Percentiles rank a stretch among this genome's conserved stretches.
These are phyloP conservation scores for Empidonax alnorum DNA, from an alignment of 2,113 vertebrate genomes.

Conservation along the genomic window DNA sequence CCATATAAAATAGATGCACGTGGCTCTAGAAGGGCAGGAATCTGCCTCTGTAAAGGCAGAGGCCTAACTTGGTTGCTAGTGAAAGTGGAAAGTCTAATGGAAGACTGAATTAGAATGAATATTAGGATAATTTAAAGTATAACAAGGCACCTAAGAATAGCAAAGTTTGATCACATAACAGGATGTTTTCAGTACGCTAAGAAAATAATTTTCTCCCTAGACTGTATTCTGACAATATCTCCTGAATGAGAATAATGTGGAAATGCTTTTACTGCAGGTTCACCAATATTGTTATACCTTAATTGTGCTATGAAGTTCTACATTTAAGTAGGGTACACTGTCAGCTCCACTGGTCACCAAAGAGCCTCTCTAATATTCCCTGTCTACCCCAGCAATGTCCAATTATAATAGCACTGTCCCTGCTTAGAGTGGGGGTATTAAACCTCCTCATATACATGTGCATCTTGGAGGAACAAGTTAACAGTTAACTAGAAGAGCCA, in stretches of 20 bases:
- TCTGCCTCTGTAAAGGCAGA: neutral
- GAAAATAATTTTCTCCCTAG: neutral
- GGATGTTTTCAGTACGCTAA: neutral
- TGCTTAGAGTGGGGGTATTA: neutral
- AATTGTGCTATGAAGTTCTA: neutral
- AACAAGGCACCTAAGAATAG: neutral
- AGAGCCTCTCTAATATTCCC: neutral
- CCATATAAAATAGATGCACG: neutral
- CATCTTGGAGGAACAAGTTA: neutral
- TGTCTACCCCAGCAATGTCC: neutral
- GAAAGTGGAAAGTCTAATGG: neutral
- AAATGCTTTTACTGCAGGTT: neutral
- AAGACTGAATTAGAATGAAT: neutral
- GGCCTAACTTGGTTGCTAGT: neutral
- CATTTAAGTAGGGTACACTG: neutral
- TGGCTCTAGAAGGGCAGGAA: neutral
- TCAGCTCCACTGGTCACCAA: neutral
- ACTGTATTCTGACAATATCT: neutral
- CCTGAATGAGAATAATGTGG: neutral
- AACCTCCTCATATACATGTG: neutral
- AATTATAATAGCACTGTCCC: neutral
- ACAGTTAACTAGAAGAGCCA: neutral
- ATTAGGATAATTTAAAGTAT: neutral
- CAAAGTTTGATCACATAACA: rapidly evolving
- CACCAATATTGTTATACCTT: neutral